Evolutionary conservation across 2,113 vertebrate species (phyloP).

Genomic region (Laticauda colubrina): DNA sequence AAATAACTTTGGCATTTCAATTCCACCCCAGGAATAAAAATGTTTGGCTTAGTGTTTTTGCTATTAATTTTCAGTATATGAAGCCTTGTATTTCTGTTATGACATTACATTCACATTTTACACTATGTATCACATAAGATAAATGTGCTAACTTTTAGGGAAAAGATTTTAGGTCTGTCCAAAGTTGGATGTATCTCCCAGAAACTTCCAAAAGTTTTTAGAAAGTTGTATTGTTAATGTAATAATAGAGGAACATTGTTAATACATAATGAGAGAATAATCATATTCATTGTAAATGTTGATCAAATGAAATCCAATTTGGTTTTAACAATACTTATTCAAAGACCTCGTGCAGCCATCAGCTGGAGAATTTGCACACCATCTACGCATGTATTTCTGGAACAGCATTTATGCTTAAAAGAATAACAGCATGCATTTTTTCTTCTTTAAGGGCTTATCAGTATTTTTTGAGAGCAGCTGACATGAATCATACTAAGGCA

Average conservation of each 20-base stretch:
- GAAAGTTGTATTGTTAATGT: background rate
- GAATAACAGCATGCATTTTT: background rate
- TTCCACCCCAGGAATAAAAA: background rate
- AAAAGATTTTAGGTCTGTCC: background rate
- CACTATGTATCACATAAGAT: background rate
- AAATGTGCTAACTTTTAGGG: background rate
- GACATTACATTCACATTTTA: background rate
- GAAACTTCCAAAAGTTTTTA: background rate
- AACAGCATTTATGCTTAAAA: background rate
- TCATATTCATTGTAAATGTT: background rate
- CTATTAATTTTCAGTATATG: background rate
- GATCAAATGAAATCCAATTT: background rate
- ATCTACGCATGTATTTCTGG: background rate
- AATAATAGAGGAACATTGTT: background rate
- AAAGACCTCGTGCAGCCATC: background rate
- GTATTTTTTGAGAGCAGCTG: slow-evolving; percentile 85
- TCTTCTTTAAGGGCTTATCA: slow-evolving; percentile 82
- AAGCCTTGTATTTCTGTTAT: background rate
- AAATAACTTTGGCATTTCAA: background rate
- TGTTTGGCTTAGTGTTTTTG: background rate
- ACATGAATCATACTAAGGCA: slow-evolving; percentile 88
- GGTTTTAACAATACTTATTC: background rate
- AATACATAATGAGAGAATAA: background rate
- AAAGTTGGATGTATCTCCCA: background rate
- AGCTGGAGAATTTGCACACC: background rate